Conservation (phyloP, 2,797 vertebrate genomes). For the Diplodus sargus region DNA sequence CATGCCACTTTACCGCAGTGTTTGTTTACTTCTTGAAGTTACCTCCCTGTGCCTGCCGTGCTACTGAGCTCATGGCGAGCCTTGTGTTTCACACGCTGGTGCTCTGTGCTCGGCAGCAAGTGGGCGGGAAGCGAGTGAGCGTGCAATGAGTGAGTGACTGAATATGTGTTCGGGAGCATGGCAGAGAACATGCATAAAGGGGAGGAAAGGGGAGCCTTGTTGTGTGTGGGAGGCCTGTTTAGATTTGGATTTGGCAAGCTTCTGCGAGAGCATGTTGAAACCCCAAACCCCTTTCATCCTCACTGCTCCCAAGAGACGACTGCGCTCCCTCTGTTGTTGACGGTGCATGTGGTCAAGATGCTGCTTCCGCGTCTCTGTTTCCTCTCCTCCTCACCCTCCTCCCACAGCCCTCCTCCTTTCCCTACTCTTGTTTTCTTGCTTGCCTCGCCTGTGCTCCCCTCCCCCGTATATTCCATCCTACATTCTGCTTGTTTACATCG, state of each 20-base stretch:
- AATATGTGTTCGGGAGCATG: conserved; percentile 67
- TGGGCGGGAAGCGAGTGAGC: conserved; percentile 62
- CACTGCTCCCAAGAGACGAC: conserved; percentile 56
- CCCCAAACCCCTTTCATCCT: conserved; percentile 71
- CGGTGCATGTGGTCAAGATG: conserved; percentile 80
- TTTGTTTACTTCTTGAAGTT: conserved; percentile 77
- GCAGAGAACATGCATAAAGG: conserved; percentile 51
- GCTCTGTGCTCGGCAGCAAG: conserved; percentile 60
- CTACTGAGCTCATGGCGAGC: conserved; percentile 65
- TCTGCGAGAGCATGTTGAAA: conserved; percentile 70
- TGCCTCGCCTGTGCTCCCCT: conserved; percentile 62
- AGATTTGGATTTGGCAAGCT: conserved; percentile 71
- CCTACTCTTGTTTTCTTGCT: conserved; percentile 51
- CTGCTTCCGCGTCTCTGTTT: conserved; percentile 60
- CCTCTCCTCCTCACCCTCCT: conserved; percentile 55
- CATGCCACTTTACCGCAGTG: conserved; percentile 54
- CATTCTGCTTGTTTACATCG: conserved; percentile 81
- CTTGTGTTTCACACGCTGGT: conserved; percentile 68
- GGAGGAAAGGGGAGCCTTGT: conserved; percentile 59
- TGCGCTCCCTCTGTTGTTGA: conserved; percentile 64
- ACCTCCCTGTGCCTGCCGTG: conserved; percentile 58
- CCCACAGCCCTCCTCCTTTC: conserved; percentile 62
- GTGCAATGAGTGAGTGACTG: conserved; percentile 61
- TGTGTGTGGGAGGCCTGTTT: conserved; percentile 77
- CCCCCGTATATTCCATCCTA: conserved; percentile 69